Evolutionary conservation across 2,888 invertebrate species (phyloP).

Genomic region (Cerastis rubricosa): DNA sequence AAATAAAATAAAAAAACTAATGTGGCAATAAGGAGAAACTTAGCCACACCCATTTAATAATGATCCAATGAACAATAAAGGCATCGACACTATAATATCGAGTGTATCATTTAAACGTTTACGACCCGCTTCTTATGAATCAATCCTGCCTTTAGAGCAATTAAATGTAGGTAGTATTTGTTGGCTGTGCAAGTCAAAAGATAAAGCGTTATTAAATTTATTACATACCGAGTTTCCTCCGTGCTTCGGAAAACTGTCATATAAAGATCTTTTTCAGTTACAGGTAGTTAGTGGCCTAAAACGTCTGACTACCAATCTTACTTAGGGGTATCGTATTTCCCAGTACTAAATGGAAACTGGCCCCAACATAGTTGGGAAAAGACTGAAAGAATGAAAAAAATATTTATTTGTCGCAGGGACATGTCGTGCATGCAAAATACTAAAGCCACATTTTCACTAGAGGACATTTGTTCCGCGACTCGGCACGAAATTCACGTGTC

Average conservation of each 20-base stretch:
- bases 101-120: slow-evolving; percentile 37
- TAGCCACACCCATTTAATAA: neutral
- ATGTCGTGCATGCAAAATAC: too few species aligned
- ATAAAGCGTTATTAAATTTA: neutral
- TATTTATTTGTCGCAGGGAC: too few species aligned
- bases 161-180: slow-evolving; percentile 74
- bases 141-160: slow-evolving; percentile 79
- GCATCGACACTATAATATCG: neutral
- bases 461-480: too few species aligned
- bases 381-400: neutral
- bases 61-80: slow-evolving; percentile 3
- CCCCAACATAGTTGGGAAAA: neutral
- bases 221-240: neutral
- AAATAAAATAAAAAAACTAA: neutral
- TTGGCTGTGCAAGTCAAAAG: slow-evolving; percentile 61
- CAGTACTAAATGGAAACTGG: neutral
- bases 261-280: neutral
- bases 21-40: slow-evolving; percentile 5
- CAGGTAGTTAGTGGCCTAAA: neutral
- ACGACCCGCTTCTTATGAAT: slow-evolving; percentile 76
- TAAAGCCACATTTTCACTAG: too few species aligned
- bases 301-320: neutral
- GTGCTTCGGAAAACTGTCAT: neutral
- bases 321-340: neutral
- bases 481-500: too few species aligned